Evolutionary conservation across 1,140 invertebrate species (phyloP), one percentile per base, ranked within the genome.

Genomic region (Euschistus heros): DNA sequence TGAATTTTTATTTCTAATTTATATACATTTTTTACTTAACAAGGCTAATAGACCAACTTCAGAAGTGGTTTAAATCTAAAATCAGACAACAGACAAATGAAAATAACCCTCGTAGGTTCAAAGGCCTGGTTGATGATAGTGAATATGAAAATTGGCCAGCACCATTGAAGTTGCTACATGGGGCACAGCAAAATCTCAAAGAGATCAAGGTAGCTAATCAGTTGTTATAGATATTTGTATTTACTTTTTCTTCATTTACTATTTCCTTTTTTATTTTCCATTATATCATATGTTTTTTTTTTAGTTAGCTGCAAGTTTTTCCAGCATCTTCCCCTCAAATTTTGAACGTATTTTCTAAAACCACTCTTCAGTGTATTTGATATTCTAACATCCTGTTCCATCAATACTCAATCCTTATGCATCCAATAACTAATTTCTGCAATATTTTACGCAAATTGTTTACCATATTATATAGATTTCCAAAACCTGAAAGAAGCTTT

Each of bases 61-160:
- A 90, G 67, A 93, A 93, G 78, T 79, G 81, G 2, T 94, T 91
- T 72, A 85, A 86, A 70, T 82, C 81, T 47, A 89, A 87, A 74
- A 85, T 90, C 33, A 89, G 89, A 72, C 84, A 87, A 72, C 83
- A 88, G 70, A 79, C 82, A 60, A 78, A 80, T 33, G 87, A 86
- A 69, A 83, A 83, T 70, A 80, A 82, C 59, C 79, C 82, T 24
- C 78, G 79, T 72, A 74, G 80, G 59, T 86, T 87, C 37, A 78
- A 72, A 76, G 83, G 88, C 30, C 74, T 83, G 73, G 79, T 89
- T 1, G 88, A 91, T 74, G 88, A 91, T 77, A 82, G 84, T 2
- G 86, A 91, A 75, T 78, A 84, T 0, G 80, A 83, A 62, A 85
- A 87, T 72, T 80, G 87, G 73, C 88, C 89, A 14, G 83, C 88